These are phyloP conservation scores for Motacilla alba DNA, from an alignment of 2,113 vertebrate species.

Conservation along the genomic window DNA sequence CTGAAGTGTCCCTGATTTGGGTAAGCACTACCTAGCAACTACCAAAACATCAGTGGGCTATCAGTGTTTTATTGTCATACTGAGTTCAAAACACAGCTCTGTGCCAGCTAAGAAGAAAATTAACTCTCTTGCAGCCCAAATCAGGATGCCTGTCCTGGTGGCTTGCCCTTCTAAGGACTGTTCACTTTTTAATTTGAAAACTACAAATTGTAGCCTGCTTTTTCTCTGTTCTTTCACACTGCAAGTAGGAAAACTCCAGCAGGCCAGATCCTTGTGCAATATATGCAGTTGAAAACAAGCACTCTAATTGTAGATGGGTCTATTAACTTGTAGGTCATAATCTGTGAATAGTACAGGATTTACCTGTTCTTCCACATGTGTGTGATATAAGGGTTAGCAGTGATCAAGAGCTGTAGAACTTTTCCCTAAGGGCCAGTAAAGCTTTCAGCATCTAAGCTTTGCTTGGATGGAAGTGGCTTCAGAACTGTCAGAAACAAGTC, in stretches of 20 bases:
- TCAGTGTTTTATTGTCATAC: not conserved
- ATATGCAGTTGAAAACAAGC: not conserved
- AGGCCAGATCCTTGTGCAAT: not conserved
- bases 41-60: not conserved
- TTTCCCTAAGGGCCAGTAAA: not conserved
- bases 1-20: not conserved
- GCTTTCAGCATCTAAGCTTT: not conserved
- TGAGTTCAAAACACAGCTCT: not conserved
- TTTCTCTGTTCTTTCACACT: not conserved
- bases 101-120: not conserved
- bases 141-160: not conserved
- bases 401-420: not conserved
- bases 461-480: not conserved
- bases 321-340: not conserved
- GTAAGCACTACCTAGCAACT: not conserved
- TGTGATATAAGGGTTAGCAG: not conserved
- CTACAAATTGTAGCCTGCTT: not conserved
- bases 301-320: not conserved
- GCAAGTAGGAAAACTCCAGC: not conserved
- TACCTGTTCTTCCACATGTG: not conserved
- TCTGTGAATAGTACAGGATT: not conserved
- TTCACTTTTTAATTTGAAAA: not conserved
- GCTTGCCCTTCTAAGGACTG: not conserved
- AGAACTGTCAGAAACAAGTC: constrained; percentile 23
- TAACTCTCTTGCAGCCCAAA: not conserved